Conservation (phyloP, 2,797 vertebrate species). For the Oreochromis grahami region DNA sequence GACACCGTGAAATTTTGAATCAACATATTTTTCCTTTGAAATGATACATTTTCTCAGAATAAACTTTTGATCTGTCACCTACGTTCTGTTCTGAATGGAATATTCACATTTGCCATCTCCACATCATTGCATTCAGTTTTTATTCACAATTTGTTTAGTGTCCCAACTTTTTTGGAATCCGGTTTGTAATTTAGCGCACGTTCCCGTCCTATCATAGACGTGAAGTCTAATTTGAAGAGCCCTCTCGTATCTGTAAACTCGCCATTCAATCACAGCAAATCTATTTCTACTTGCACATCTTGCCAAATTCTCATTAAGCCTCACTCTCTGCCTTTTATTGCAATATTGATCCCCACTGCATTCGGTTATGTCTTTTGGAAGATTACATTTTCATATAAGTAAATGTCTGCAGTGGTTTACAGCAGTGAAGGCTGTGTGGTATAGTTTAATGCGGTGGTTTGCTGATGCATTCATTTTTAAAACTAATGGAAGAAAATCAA, state of each 20-base stretch:
- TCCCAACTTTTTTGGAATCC: too few species aligned
- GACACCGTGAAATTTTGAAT: too few species aligned
- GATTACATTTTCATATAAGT: conserved; percentile 72
- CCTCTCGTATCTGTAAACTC: conserved; percentile 8
- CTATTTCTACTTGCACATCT: conserved; percentile 52
- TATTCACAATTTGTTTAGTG: too few species aligned
- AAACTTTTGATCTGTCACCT: too few species aligned
- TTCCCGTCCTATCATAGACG: not conserved
- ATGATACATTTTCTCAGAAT: too few species aligned
- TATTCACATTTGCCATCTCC: too few species aligned
- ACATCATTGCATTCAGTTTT: too few species aligned
- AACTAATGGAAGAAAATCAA: not conserved
- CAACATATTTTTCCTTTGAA: too few species aligned
- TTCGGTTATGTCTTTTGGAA: conserved; percentile 54
- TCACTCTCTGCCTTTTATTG: conserved; percentile 55
- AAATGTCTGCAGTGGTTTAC: conserved; percentile 41
- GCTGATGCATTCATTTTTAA: not conserved
- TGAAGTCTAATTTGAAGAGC: conserved; percentile 9
- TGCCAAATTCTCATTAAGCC: conserved; percentile 56
- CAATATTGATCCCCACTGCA: conserved; percentile 70
- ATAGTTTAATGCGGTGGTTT: not conserved
- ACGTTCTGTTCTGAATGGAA: too few species aligned
- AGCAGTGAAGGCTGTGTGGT: not conserved
- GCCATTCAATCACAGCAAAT: conserved; percentile 55
- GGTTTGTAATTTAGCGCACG: too few species aligned